A percentile compares a stretch with the other conserved stretches of the same genome.
These are phyloP conservation scores for Sciurus vulgaris DNA, from an alignment of 2,797 vertebrate species.

Conservation along the genomic window DNA sequence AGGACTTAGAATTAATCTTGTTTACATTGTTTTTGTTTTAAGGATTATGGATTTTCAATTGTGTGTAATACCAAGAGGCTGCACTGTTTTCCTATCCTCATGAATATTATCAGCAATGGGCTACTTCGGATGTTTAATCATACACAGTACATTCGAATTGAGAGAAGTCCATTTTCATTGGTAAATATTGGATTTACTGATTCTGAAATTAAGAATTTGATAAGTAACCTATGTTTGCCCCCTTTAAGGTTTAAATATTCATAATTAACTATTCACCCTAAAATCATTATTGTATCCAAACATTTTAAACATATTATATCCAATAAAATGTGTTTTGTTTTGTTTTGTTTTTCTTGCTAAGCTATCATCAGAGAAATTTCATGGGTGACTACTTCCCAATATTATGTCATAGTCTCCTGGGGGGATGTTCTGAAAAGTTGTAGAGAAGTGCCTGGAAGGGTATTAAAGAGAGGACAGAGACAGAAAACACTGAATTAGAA, in stretches of 20 bases:
- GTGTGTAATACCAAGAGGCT: slow-evolving; percentile 92
- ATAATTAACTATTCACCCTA: neutral
- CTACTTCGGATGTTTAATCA: slow-evolving; percentile 90
- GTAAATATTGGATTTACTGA: slow-evolving; percentile 62
- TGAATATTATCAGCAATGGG: slow-evolving; percentile 92
- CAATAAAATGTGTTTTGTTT: neutral
- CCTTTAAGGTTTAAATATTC: neutral
- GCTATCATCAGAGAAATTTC: slow-evolving; percentile 2
- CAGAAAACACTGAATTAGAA: neutral
- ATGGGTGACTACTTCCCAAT: neutral
- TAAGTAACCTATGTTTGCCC: neutral
- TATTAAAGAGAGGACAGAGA: neutral
- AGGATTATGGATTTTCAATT: slow-evolving; percentile 91
- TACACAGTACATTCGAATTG: slow-evolving; percentile 87
- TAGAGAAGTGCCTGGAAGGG: neutral
- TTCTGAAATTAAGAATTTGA: neutral
- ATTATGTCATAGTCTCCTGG: neutral
- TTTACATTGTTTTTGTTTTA: slow-evolving; percentile 19
- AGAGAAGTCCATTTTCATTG: slow-evolving; percentile 79
- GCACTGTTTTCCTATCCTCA: slow-evolving; percentile 91
- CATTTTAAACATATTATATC: neutral
- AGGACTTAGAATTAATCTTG: neutral
- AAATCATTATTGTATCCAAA: neutral
- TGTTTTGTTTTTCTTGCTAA: neutral
- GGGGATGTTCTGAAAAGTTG: neutral